These are phyloP conservation scores for Meloidogyne floridensis DNA, from an alignment of 1,140 invertebrate species.

Conservation along the genomic window DNA sequence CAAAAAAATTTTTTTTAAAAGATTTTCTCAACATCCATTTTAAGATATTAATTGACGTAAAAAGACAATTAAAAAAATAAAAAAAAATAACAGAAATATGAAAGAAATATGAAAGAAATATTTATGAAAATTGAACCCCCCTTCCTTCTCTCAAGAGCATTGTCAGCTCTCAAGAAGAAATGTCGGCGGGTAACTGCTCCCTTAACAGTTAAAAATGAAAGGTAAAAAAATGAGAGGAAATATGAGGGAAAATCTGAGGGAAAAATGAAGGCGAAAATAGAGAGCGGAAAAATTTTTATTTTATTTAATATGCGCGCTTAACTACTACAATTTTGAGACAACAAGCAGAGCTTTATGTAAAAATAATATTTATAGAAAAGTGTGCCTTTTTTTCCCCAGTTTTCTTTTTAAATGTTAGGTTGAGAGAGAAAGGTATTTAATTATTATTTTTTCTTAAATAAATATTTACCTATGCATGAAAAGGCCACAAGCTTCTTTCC, in stretches of 20 bases:
- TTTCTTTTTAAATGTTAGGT: background rate
- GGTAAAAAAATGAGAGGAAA: too few relatives aligned
- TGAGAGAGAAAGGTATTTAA: background rate
- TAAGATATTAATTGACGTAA: too few relatives aligned
- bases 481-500: constrained; percentile 31
- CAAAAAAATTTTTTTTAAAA: too few relatives aligned
- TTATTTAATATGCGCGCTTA: background rate
- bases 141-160: too few relatives aligned
- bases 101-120: too few relatives aligned
- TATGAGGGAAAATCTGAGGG: too few relatives aligned
- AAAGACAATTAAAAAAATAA: background rate
- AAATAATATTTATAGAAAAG: background rate
- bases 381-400: background rate
- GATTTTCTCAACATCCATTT: too few relatives aligned
- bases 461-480: constrained; percentile 32
- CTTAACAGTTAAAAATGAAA: too few relatives aligned
- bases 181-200: too few relatives aligned
- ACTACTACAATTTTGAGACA: background rate
- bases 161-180: too few relatives aligned
- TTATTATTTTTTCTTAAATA: too few relatives aligned
- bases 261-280: background rate
- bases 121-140: too few relatives aligned
- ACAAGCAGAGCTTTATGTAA: background rate
- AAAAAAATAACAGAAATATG: background rate
- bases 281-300: background rate